Conservation (phyloP, 2,888 invertebrate species). For the Noctua pronuba region DNA sequence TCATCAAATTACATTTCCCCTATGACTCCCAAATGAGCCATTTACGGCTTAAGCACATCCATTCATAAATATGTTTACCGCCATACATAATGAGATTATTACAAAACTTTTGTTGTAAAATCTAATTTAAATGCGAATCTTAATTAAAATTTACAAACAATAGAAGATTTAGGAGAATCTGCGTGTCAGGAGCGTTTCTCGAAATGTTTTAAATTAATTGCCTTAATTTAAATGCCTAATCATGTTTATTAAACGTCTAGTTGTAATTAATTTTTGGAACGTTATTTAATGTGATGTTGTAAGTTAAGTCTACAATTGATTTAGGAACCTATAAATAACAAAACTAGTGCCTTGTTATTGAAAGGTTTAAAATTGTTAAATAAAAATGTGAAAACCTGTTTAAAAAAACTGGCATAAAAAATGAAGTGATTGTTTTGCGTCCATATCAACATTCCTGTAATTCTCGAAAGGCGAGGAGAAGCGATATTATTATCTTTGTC, state of each 20-base stretch:
- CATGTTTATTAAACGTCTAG: conserved; percentile 5
- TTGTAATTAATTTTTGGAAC: conserved; percentile 7
- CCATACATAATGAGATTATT: conserved; percentile 33
- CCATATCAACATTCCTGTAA: background rate
- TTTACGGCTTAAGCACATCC: conserved; percentile 23
- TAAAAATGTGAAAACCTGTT: background rate
- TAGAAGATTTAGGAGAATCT: conserved; percentile 41
- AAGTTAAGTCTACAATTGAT: background rate
- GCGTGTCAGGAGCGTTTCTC: conserved; percentile 24
- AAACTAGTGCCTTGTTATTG: background rate
- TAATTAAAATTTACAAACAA: conserved; percentile 60
- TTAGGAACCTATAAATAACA: background rate
- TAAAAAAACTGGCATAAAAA: background rate
- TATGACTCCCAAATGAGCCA: conserved; percentile 13
- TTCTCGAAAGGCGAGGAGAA: too few species aligned
- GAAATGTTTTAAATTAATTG: conserved; percentile 47
- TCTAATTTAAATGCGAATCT: conserved; percentile 45
- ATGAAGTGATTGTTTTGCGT: background rate
- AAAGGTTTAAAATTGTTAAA: background rate
- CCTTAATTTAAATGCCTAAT: conserved; percentile 38
- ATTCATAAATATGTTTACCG: conserved; percentile 27
- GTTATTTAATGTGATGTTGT: conserved; percentile 1
- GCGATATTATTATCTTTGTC: too few species aligned
- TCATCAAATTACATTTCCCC: conserved; percentile 17
- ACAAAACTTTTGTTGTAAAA: conserved; percentile 58